phyloP scores from a whole-genome alignment of 2,888 invertebrate species.

The Brenthis daphne region DNA sequence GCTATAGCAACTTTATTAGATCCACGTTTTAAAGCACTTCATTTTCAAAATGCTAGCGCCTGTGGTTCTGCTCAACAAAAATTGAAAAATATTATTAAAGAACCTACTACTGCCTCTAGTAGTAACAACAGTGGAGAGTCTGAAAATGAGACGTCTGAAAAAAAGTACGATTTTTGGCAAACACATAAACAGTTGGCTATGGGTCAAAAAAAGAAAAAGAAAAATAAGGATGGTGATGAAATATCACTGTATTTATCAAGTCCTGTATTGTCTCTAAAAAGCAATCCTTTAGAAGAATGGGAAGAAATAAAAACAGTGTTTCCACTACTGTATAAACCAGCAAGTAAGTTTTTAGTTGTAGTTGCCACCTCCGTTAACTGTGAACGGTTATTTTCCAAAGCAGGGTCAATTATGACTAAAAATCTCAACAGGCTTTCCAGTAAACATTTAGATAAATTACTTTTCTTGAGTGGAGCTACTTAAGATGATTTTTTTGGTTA shows the following conservation, averaged over 20 bases:
- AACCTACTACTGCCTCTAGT: slow-evolving; percentile 3
- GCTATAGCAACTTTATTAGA: background rate
- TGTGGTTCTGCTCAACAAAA: background rate
- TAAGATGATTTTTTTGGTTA: background rate
- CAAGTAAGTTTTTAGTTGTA: slow-evolving; percentile 22
- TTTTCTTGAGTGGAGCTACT: slow-evolving; percentile 12
- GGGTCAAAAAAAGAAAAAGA: slow-evolving; percentile 4
- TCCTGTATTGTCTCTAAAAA: slow-evolving; percentile 10
- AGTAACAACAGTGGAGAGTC: background rate
- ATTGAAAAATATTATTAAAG: background rate
- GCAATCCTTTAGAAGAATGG: slow-evolving; percentile 31
- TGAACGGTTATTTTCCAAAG: slow-evolving; percentile 30
- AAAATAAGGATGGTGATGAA: slow-evolving; percentile 10
- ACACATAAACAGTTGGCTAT: background rate
- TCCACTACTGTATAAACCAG: slow-evolving; percentile 42
- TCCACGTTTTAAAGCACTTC: background rate
- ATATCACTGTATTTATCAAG: slow-evolving; percentile 15
- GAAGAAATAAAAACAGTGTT: slow-evolving; percentile 32
- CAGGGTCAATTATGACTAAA: slow-evolving; percentile 30
- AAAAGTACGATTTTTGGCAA: background rate
- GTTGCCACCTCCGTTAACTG: slow-evolving; percentile 21
- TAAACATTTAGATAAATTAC: slow-evolving; percentile 29
- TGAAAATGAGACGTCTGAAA: background rate
- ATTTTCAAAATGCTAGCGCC: slow-evolving; percentile 1
- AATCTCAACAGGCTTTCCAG: slow-evolving; percentile 30